phyloP scores from a whole-genome alignment of 2,797 vertebrate genomes.

The Diceros bicornis region DNA sequence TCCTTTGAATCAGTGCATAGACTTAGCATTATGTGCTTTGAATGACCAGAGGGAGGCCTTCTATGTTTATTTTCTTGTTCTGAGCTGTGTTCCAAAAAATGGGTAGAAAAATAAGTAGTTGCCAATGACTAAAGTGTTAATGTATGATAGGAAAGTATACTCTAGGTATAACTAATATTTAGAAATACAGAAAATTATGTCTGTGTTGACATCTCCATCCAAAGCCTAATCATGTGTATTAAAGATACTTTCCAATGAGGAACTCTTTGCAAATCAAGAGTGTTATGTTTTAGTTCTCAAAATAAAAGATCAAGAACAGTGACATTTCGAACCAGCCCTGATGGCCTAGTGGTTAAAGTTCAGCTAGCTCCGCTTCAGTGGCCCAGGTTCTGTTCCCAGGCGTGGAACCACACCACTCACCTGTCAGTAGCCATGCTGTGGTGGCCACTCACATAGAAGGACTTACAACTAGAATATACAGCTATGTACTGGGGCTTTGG shows the following conservation, averaged over 20 bases:
- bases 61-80: slow-evolving; percentile 41
- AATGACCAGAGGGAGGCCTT: not conserved
- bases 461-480: too few relatives aligned
- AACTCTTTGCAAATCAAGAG: not conserved
- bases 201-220: not conserved
- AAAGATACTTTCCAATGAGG: not conserved
- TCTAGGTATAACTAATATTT: not conserved
- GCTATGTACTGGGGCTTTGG: too few relatives aligned
- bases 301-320: slow-evolving; percentile 49
- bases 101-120: slow-evolving; percentile 11
- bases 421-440: too few relatives aligned
- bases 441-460: too few relatives aligned
- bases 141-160: not conserved
- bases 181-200: not conserved
- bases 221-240: not conserved
- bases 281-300: slow-evolving; percentile 62
- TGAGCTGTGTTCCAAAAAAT: not conserved
- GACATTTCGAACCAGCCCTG: not conserved
- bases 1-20: not conserved
- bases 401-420: too few relatives aligned
- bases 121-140: not conserved
- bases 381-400: too few relatives aligned
- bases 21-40: not conserved
- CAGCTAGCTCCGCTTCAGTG: too few relatives aligned
- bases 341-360: too few relatives aligned